These are phyloP conservation scores for Datnioides undecimradiatus DNA, from an alignment of 2,113 vertebrate species.

Conservation along the genomic window DNA sequence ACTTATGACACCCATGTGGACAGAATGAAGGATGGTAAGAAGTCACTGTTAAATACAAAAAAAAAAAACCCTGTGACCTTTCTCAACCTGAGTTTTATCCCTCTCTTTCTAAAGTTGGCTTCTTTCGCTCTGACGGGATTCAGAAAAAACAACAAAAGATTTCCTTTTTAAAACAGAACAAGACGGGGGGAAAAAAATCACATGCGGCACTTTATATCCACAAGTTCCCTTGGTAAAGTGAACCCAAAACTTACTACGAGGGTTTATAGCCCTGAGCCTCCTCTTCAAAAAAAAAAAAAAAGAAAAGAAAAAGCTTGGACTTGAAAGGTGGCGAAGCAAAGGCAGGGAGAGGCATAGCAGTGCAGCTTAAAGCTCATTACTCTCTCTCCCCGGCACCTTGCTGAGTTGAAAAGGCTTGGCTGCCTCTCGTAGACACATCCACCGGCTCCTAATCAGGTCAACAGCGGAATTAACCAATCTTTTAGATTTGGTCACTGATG, in stretches of 20 bases:
- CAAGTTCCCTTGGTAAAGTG: slow-evolving; percentile 67
- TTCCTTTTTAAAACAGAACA: slow-evolving; percentile 72
- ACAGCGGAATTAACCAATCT: slow-evolving; percentile 85
- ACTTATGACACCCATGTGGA: slow-evolving; percentile 75
- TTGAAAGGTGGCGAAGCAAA: slow-evolving; percentile 77
- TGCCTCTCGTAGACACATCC: slow-evolving; percentile 84
- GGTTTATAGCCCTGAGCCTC: slow-evolving; percentile 65
- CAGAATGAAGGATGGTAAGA: slow-evolving; percentile 71
- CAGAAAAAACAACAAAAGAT: slow-evolving; percentile 70
- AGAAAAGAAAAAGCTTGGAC: slow-evolving; percentile 74
- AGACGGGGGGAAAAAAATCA: slow-evolving; percentile 16
- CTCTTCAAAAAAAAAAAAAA: slow-evolving; percentile 77
- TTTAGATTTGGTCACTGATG: slow-evolving; percentile 88
- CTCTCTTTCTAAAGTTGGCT: slow-evolving; percentile 58
- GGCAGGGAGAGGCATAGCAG: slow-evolving; percentile 74
- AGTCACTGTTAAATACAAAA: slow-evolving; percentile 60
- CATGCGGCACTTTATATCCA: slow-evolving; percentile 52
- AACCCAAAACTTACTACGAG: slow-evolving; percentile 51
- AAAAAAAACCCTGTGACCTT: slow-evolving; percentile 65
- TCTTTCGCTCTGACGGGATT: slow-evolving; percentile 64
- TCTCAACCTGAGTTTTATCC: slow-evolving; percentile 69
- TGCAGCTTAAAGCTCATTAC: slow-evolving; percentile 88
- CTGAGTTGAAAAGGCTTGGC: slow-evolving; percentile 85
- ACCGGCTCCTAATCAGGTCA: slow-evolving; percentile 87
- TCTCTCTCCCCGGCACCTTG: slow-evolving; percentile 83